Base-by-base conservation (phyloP, 2,113 vertebrate genomes). In the Osmerus eperlanus region DNA sequence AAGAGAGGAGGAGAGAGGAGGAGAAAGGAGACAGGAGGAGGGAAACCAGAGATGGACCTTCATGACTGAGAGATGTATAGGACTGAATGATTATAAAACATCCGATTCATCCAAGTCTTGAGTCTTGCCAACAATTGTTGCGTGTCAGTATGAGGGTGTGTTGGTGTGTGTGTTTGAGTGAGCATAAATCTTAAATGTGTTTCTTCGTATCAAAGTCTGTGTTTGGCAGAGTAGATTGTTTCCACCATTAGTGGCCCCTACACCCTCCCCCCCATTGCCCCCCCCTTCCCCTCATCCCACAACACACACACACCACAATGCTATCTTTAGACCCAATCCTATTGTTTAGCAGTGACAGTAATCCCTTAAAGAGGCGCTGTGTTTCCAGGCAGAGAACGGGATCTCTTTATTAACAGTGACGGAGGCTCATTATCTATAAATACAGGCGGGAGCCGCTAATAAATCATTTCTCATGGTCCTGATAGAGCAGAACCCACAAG, bases 401-500 rank as follows among this genome's bases (percentile, higher is more conserved):
- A 88, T 89, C 83, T 86, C 85, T 89, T 90, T 92, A 92, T 92
- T 90, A 90, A 86, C 86, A 88, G 82, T 89, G 91, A 92, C 87
- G 77, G 84, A 83, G 80, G 64, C 83, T 87, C 85, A 84, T 89
- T 91, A 89, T 89, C 89, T 91, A 84, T 92, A 92, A 92, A 92
- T 92, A 89, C 82, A 89, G 88, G 83, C 87, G 36, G 85, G 87
- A 87, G 87, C 84, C 83, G 82, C 89, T 91, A 92, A 92, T 92
- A 93, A 93, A 93, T 93, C 90, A 92, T 92, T 89, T 92, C 86
- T 87, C 85, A 84, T 88, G 86, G 87, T 78, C 83, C 83, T 78
- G 90, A 91, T 92, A 88, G 89, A 89, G 83, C 82, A 70, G 72
- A 69, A 83, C 90, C 91, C 90, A 77, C 89, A 78, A 86, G 75